Evolutionary conservation across 2,113 vertebrate species (phyloP).

Genomic region (Cavia porcellus): DNA sequence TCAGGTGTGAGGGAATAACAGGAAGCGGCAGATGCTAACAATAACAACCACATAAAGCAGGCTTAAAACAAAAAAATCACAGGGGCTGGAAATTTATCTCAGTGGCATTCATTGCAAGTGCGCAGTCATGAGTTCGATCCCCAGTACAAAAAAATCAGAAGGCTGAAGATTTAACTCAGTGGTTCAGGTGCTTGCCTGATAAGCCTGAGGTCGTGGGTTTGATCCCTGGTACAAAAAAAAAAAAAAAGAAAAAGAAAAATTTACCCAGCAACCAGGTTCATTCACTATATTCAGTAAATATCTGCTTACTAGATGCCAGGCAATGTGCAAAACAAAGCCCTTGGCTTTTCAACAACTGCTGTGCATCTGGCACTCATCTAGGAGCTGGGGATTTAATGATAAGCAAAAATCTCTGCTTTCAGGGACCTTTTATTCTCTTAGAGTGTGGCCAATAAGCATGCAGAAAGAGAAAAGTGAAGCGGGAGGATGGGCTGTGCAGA

Average conservation of each 20-base stretch:
- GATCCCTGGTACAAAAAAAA: no score
- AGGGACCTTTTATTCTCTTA: neutral
- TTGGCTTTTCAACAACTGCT: neutral
- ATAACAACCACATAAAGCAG: neutral
- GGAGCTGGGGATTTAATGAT: neutral
- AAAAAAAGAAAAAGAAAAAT: no score
- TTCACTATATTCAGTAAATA: neutral
- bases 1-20: neutral
- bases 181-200: no score
- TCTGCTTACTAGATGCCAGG: neutral
- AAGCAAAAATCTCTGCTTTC: conserved; percentile 25
- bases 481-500: neutral
- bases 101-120: no score
- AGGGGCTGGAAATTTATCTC: no score
- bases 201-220: no score
- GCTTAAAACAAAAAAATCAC: no score
- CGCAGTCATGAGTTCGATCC: no score
- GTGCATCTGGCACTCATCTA: neutral
- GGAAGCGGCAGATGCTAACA: neutral
- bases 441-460: neutral
- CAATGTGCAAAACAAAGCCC: neutral
- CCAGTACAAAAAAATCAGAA: no score
- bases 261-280: conserved; percentile 19
- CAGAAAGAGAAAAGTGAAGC: neutral
- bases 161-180: no score